Conservation (phyloP, 2,113 vertebrate genomes). For the Syngnathus floridae region DNA sequence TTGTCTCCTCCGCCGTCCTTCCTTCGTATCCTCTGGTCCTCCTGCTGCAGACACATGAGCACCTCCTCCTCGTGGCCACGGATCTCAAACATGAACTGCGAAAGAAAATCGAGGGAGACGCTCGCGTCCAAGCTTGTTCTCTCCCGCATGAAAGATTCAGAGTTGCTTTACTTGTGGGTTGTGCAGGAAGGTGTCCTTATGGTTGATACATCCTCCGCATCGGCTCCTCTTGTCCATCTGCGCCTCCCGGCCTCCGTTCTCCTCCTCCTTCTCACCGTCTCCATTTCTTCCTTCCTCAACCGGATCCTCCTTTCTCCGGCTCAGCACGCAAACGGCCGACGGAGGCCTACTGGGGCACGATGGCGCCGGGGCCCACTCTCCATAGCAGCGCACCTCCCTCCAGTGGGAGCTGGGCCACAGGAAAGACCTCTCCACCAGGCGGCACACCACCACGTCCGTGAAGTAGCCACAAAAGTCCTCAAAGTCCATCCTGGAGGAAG, state of each 20-base stretch:
- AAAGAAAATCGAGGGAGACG: not conserved
- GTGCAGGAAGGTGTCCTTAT: constrained; percentile 74
- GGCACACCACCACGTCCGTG: constrained; percentile 76
- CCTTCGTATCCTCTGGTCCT: constrained; percentile 69
- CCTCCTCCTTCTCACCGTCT: constrained; percentile 6
- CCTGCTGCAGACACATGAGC: constrained; percentile 76
- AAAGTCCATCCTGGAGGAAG: constrained; percentile 72
- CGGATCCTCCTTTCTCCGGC: constrained; percentile 49
- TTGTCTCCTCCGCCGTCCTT: constrained; percentile 72
- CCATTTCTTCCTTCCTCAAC: constrained; percentile 36
- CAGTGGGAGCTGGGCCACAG: constrained; percentile 67
- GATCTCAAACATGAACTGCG: constrained; percentile 74
- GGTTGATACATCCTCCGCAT: constrained; percentile 78
- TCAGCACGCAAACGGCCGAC: not conserved
- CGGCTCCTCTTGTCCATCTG: constrained; percentile 66
- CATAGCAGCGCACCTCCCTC: constrained; percentile 62
- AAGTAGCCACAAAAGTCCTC: constrained; percentile 75
- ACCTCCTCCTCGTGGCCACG: constrained; percentile 63
- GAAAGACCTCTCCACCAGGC: constrained; percentile 59
- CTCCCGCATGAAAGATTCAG: not conserved
- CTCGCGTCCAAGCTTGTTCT: not conserved
- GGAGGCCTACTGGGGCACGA: not conserved
- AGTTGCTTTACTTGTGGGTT: constrained; percentile 73
- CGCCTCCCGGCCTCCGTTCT: constrained; percentile 32
- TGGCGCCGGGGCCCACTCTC: constrained; percentile 62